Percentiles rank a stretch among this genome's conserved stretches.
Evolutionary conservation across 64 coral and sea anemone species (phyloP).

Genomic region (Astreopora myriophthalma): DNA sequence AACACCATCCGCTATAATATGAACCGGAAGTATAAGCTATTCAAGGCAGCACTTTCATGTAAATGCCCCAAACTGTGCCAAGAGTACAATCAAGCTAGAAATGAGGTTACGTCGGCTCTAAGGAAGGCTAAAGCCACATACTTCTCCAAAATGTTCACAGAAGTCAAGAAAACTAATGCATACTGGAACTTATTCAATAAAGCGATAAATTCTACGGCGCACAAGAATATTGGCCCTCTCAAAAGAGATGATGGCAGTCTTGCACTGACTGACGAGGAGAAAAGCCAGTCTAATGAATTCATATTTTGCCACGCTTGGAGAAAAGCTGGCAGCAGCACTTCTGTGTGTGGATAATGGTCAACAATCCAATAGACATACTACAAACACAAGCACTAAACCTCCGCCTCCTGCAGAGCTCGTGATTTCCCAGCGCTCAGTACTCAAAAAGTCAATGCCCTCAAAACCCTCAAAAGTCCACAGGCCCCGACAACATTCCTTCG

Average conservation of each 20-base stretch:
- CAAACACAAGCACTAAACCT: too few species aligned
- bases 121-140: constrained; percentile 10
- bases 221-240: background rate
- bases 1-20: background rate
- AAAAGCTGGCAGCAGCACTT: background rate
- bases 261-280: constrained; percentile 14
- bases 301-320: constrained; percentile 1
- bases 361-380: too few species aligned
- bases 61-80: background rate
- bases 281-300: constrained; percentile 20
- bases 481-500: too few species aligned
- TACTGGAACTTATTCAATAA: constrained; percentile 29
- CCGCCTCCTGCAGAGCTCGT: too few species aligned
- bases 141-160: background rate
- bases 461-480: too few species aligned
- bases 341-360: too few species aligned
- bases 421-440: too few species aligned
- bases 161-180: constrained; percentile 10
- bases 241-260: constrained; percentile 10
- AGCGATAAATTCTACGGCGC: background rate
- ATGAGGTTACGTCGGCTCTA: background rate
- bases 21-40: background rate
- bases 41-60: background rate
- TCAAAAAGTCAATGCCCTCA: too few species aligned
- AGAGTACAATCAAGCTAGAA: background rate